Percentiles rank a stretch among this genome's conserved stretches.
Conservation (phyloP, 2,113 vertebrate species). For the Triplophysa siluroides region DNA sequence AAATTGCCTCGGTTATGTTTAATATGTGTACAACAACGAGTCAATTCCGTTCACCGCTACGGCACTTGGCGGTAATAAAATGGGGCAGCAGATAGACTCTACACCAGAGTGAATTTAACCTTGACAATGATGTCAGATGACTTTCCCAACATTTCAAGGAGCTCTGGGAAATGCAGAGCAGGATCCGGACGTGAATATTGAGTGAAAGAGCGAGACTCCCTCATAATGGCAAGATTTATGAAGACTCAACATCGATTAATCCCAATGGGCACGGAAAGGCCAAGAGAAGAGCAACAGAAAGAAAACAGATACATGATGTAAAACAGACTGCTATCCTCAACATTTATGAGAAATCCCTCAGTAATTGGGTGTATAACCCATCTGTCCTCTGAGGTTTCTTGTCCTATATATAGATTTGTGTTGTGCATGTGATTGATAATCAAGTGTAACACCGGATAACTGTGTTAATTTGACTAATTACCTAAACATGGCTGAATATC, state of each 20-base stretch:
- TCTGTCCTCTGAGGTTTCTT: no score
- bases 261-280: slow-evolving; percentile 63
- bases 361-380: no score
- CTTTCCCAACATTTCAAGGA: slow-evolving; percentile 61
- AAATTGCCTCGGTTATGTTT: neutral
- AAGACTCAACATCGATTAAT: slow-evolving; percentile 77
- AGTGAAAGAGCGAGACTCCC: slow-evolving; percentile 70
- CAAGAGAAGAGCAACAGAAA: neutral
- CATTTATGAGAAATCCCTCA: no score
- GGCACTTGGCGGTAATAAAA: slow-evolving; percentile 45
- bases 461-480: no score
- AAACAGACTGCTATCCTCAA: no score
- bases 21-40: neutral
- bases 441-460: no score
- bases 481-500: no score
- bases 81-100: slow-evolving; percentile 45
- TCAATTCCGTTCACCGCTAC: slow-evolving; percentile 21
- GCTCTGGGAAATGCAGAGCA: slow-evolving; percentile 68
- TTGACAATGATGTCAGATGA: slow-evolving; percentile 68
- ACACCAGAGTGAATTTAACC: slow-evolving; percentile 75
- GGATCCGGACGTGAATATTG: slow-evolving; percentile 74
- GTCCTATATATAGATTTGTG: no score
- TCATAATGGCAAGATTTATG: slow-evolving; percentile 71
- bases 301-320: neutral
- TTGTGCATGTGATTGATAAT: no score